phyloP scores from a whole-genome alignment of 2,888 invertebrate species.

The Acanthoscelides obtectus region DNA sequence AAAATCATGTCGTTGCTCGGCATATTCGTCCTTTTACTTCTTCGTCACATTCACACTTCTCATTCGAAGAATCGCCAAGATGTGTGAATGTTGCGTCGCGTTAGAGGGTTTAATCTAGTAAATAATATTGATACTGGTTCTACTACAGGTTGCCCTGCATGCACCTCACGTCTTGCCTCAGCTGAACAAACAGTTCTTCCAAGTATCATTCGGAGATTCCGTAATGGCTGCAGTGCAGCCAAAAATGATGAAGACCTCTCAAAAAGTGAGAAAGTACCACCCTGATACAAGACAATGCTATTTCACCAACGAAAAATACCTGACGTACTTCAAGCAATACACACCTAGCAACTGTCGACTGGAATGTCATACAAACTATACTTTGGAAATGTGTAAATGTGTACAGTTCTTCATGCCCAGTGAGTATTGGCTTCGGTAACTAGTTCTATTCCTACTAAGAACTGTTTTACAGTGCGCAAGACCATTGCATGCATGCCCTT shows the following conservation, averaged over 20 bases:
- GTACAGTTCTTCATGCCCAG: slow-evolving; percentile 61
- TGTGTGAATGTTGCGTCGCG: no score
- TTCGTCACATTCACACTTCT: no score
- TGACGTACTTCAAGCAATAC: slow-evolving; percentile 62
- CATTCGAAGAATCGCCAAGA: no score
- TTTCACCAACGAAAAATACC: slow-evolving; percentile 59
- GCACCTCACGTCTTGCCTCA: slow-evolving; percentile 62
- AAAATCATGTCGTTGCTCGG: no score
- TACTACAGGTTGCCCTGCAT: slow-evolving; percentile 55
- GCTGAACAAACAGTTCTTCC: slow-evolving; percentile 62
- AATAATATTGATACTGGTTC: no score
- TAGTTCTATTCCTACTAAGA: no score
- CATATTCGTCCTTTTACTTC: no score
- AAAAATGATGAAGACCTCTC: slow-evolving; percentile 66
- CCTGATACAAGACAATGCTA: slow-evolving; percentile 62
- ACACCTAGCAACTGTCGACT: slow-evolving; percentile 66
- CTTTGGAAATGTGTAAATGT: slow-evolving; percentile 44
- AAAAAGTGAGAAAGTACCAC: slow-evolving; percentile 57
- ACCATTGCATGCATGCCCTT: no score
- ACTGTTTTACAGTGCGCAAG: no score
- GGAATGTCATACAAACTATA: slow-evolving; percentile 65
- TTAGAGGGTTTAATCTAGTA: no score
- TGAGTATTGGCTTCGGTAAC: slow-evolving; percentile 33
- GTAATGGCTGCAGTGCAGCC: slow-evolving; percentile 64
- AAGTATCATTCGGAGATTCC: slow-evolving; percentile 63